Evolutionary conservation across 1,140 invertebrate genomes (phyloP).

Genomic region (Lepidurus arcticus): DNA sequence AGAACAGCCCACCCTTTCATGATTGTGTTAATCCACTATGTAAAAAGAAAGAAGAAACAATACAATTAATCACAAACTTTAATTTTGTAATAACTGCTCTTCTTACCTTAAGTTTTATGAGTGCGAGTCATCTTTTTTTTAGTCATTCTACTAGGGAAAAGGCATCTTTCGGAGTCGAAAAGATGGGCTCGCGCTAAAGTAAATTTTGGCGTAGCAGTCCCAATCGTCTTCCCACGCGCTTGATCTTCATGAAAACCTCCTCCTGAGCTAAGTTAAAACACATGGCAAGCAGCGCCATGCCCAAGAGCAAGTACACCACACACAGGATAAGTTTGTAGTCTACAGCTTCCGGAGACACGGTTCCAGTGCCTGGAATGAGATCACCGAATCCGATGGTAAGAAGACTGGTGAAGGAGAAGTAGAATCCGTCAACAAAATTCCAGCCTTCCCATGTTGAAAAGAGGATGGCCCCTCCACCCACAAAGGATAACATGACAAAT

Average conservation of each 20-base stretch:
- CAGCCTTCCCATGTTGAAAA: constrained; percentile 78
- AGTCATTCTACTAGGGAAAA: too few species aligned
- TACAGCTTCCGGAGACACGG: constrained; percentile 33
- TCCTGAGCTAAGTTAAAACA: constrained; percentile 96
- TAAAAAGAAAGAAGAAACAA: not conserved
- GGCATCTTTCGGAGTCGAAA: too few species aligned
- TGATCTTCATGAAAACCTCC: constrained; percentile 54
- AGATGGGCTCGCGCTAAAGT: not conserved
- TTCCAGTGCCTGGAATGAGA: constrained; percentile 62
- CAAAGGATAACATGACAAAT: constrained; percentile 82
- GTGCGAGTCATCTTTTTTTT: too few species aligned
- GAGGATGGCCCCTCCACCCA: constrained; percentile 81
- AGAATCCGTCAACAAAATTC: constrained; percentile 83
- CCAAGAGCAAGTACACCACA: constrained; percentile 87
- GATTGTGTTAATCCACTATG: not conserved
- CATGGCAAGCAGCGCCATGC: constrained; percentile 94
- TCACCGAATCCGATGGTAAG: constrained; percentile 71
- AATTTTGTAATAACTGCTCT: too few species aligned
- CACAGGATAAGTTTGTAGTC: constrained; percentile 40
- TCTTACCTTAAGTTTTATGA: too few species aligned
- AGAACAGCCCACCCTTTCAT: not conserved
- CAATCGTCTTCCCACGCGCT: constrained; percentile 43
- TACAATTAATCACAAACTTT: not conserved
- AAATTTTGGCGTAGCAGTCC: constrained; percentile 38
- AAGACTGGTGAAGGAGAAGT: constrained; percentile 89